Evolutionary conservation across 2,888 invertebrate genomes (phyloP).

Genomic region (Maniola hyperantus): DNA sequence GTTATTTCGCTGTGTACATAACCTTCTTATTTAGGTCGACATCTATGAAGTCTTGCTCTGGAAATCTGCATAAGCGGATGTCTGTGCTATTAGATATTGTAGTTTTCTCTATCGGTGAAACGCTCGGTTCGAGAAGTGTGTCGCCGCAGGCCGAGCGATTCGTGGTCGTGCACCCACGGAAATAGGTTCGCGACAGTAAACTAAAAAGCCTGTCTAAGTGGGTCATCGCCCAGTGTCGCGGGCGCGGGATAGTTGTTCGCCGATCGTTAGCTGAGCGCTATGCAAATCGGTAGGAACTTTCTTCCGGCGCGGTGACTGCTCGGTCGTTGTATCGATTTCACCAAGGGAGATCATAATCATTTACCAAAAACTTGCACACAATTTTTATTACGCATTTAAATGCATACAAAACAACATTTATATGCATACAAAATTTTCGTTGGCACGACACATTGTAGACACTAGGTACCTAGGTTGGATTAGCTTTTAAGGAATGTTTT

Average conservation of each 20-base stretch:
- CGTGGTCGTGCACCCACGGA: constrained; percentile 73
- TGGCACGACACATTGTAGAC: too few relatives aligned
- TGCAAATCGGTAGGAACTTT: constrained; percentile 79
- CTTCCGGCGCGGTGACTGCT: constrained; percentile 67
- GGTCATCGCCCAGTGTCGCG: constrained; percentile 62
- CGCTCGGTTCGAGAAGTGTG: constrained; percentile 77
- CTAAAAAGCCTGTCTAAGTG: constrained; percentile 73
- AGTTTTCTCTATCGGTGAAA: constrained; percentile 80
- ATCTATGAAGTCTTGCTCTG: constrained; percentile 73
- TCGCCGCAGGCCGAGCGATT: constrained; percentile 59
- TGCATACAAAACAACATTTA: neutral
- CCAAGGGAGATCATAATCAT: constrained; percentile 51
- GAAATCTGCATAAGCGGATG: constrained; percentile 82
- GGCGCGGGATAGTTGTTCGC: constrained; percentile 54
- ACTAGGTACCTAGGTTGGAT: too few relatives aligned
- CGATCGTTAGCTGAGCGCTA: constrained; percentile 56
- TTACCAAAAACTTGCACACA: constrained; percentile 30
- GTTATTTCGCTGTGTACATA: constrained; percentile 58
- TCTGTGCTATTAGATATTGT: constrained; percentile 77
- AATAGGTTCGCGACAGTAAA: constrained; percentile 78
- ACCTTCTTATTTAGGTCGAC: constrained; percentile 70
- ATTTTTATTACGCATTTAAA: neutral
- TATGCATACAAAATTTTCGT: too few relatives aligned
- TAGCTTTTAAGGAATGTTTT: too few relatives aligned
- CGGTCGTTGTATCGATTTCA: constrained; percentile 76